Base-by-base conservation (phyloP, 2,797 vertebrate genomes). In the Coracias cyanogaster region DNA sequence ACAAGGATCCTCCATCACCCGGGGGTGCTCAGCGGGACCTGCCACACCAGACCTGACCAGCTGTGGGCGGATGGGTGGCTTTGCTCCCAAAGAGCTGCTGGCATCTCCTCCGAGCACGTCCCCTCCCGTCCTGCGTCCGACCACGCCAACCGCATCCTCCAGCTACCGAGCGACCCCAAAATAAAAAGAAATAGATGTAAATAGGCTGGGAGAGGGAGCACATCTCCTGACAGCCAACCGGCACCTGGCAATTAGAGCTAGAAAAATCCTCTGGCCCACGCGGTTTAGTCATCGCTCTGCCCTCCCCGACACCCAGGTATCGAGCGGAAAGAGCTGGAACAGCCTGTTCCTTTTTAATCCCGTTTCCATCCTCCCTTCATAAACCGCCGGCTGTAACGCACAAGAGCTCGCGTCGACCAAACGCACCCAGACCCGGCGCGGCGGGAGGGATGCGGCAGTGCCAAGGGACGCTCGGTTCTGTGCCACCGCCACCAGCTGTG, bases 201-300 rank as follows among this genome's bases (percentile, higher is more conserved):
- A 28, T 4, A 45, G 78, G 84, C 45, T 21, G 9, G 67, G 87
- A 77, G 67, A 77, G 81, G 74, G 84, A 93, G 66, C 33, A 21
- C 28, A 29, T 11, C 61, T 57, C 41, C 35, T 12, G 2, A 16
- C 60, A 89, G 71, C 71, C 45, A 90, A 41, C 41, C 24, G 3
- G 81, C 73, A 92, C 46, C 87, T 80, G 79, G 78, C 74, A 87
- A 65, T 33, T 70, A 77, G 43, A 94, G 84, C 91, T 82, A 22
- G 11, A 89, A 52, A 91, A 82, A 66, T 80, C 55, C 84, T 89
- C 87, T 74, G 81, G 90, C 86, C 90, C 83, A 82, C 7, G 3
- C 26, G 5, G 55, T 73, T 95, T 54, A 91, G 71, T 82, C 86
- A 82, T 91, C 55, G 4, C 77, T 67, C 72, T 92, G 93, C 89